Percentiles rank a stretch among this genome's conserved stretches.
These are phyloP conservation scores for Pristionchus maxplancki DNA, from an alignment of 2,888 invertebrate species.

Conservation along the genomic window DNA sequence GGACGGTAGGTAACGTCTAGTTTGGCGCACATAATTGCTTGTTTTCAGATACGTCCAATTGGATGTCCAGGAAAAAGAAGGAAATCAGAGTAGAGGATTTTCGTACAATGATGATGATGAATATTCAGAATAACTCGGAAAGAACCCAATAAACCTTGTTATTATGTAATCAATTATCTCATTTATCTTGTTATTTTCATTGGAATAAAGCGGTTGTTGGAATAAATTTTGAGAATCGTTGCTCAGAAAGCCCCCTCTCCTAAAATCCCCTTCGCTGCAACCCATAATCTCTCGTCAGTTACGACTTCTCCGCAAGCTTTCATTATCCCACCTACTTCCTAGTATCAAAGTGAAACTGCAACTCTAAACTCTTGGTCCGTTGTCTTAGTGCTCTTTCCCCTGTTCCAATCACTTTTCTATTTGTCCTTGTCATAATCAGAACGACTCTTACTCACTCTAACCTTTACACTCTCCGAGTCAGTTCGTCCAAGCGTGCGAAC, in stretches of 20 bases:
- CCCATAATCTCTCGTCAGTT: not conserved
- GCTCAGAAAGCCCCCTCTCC: too few species aligned
- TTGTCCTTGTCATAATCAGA: not conserved
- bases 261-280: not conserved
- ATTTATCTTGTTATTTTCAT: not conserved
- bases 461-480: not conserved
- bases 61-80: not conserved
- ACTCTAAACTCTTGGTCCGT: not conserved
- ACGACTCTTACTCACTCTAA: not conserved
- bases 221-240: not conserved
- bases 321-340: not conserved
- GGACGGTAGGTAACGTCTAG: too few species aligned
- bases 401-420: not conserved
- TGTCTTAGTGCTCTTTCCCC: not conserved
- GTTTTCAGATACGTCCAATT: conserved; percentile 33
- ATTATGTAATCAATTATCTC: not conserved
- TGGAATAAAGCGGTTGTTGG: not conserved
- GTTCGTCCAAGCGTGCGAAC: not conserved
- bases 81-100: not conserved
- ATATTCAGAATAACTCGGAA: too few species aligned
- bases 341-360: not conserved
- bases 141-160: too few species aligned
- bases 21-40: too few species aligned
- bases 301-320: not conserved
- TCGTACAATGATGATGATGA: not conserved